Evolutionary conservation across 2,888 invertebrate species (phyloP).

Genomic region (Agonopterix subpropinquella): DNA sequence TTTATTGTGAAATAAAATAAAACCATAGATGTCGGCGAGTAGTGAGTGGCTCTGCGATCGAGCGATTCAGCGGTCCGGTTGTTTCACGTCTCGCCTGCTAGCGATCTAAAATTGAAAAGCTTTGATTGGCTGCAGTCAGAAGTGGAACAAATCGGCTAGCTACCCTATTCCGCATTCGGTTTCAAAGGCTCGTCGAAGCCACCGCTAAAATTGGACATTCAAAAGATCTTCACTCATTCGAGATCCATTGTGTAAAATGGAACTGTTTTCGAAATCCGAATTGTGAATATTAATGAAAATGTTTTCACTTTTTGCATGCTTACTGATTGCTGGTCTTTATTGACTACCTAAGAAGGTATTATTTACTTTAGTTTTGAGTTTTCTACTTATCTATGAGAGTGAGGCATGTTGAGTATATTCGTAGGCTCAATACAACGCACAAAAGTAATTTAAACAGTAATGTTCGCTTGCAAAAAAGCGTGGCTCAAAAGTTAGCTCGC

Average conservation of each 20-base stretch:
- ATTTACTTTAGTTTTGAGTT: too few species aligned
- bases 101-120: slow-evolving; percentile 53
- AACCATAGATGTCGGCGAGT: slow-evolving; percentile 5
- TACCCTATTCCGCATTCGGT: slow-evolving; percentile 28
- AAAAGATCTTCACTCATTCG: slow-evolving; percentile 16
- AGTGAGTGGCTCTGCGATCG: slow-evolving; percentile 23
- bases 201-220: slow-evolving; percentile 37
- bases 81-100: slow-evolving; percentile 41
- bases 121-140: slow-evolving; percentile 53
- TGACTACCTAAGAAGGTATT: too few species aligned
- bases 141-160: slow-evolving; percentile 39
- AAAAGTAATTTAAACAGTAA: not conserved
- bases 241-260: slow-evolving; percentile 1
- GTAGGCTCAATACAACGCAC: too few species aligned
- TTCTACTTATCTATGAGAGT: too few species aligned
- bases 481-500: not conserved
- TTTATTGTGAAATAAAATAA: slow-evolving; percentile 11
- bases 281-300: too few species aligned
- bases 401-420: too few species aligned
- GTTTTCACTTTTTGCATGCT: too few species aligned
- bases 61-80: slow-evolving; percentile 26
- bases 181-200: slow-evolving; percentile 42
- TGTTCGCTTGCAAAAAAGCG: not conserved
- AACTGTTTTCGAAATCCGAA: not conserved
- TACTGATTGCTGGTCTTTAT: too few species aligned